Percentiles rank a stretch among this genome's conserved stretches.
Conservation (phyloP, 1,140 invertebrate species). For the fruit fly (Drosophila melanogaster) region DNA sequence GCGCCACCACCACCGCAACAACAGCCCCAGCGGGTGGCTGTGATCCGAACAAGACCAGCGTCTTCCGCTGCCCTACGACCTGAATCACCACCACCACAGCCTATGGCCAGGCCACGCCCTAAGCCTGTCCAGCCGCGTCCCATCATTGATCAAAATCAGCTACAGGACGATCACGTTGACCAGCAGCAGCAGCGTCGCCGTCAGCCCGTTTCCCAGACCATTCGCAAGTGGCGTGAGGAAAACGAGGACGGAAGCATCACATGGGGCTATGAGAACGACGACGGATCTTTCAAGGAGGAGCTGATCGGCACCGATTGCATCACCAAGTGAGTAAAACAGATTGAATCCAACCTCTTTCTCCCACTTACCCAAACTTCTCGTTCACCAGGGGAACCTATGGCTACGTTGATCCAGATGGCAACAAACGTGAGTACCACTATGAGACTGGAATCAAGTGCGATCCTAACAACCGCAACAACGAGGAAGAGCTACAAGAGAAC, state of each 20-base stretch:
- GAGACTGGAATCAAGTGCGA: constrained; percentile 89
- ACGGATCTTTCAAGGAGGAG: constrained; percentile 90
- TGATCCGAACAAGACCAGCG: constrained; percentile 58
- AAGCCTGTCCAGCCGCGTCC: constrained; percentile 75
- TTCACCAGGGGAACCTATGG: constrained; percentile 90
- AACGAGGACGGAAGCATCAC: constrained; percentile 93
- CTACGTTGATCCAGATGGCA: constrained; percentile 92
- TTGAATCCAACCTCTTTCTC: too few species aligned
- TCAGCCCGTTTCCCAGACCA: constrained; percentile 89
- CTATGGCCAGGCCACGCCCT: constrained; percentile 58
- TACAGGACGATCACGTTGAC: constrained; percentile 62
- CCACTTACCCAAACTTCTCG: not conserved
- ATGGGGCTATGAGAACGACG: constrained; percentile 94
- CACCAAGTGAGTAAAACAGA: constrained; percentile 85
- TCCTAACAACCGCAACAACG: constrained; percentile 87
- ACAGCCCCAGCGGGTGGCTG: constrained; percentile 58
- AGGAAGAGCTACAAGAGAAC: constrained; percentile 88
- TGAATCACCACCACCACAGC: constrained; percentile 49
- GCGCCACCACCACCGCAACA: constrained; percentile 33
- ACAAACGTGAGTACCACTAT: constrained; percentile 89
- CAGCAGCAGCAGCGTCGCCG: constrained; percentile 56
- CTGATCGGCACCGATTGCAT: constrained; percentile 92
- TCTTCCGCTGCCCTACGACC: constrained; percentile 44
- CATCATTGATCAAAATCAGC: constrained; percentile 73
- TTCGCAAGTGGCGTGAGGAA: constrained; percentile 90